Conservation (phyloP, 2,113 vertebrate species). For the Megaceryle torquata region DNA sequence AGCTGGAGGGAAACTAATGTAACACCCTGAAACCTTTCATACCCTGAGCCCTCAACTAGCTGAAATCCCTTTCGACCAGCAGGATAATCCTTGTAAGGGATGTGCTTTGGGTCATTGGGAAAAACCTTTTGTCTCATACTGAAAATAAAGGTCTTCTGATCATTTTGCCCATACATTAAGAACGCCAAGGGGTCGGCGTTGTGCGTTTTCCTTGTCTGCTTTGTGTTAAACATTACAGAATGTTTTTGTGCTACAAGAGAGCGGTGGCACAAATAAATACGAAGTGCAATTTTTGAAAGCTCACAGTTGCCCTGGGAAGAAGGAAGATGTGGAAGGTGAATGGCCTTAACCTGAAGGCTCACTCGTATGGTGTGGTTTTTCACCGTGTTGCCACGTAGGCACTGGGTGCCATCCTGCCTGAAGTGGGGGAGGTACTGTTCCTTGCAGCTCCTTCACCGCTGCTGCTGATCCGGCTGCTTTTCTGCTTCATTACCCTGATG, state of each 20-base stretch:
- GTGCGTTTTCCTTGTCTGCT: background rate
- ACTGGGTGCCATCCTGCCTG: slow-evolving; percentile 4
- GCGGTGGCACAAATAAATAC: background rate
- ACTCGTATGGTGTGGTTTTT: accelerated
- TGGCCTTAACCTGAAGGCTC: background rate
- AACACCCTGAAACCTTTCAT: background rate
- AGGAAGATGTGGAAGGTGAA: background rate
- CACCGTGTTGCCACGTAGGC: background rate
- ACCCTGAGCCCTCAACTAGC: background rate
- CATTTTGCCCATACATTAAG: background rate
- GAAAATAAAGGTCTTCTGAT: background rate
- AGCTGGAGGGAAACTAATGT: background rate
- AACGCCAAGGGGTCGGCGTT: accelerated
- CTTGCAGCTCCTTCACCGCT: background rate
- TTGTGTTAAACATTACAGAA: background rate
- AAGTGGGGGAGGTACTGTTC: background rate
- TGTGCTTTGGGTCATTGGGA: background rate
- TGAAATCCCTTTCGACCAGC: slow-evolving; percentile 1
- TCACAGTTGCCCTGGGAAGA: background rate
- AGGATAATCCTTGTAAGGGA: background rate
- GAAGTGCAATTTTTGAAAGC: background rate
- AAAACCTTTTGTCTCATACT: background rate
- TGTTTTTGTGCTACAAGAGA: background rate
- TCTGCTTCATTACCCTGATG: slow-evolving; percentile 62
- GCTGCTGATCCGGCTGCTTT: slow-evolving; percentile 52